phyloP scores from a whole-genome alignment of 1,140 invertebrate genomes.

The Diuraphis noxia region DNA sequence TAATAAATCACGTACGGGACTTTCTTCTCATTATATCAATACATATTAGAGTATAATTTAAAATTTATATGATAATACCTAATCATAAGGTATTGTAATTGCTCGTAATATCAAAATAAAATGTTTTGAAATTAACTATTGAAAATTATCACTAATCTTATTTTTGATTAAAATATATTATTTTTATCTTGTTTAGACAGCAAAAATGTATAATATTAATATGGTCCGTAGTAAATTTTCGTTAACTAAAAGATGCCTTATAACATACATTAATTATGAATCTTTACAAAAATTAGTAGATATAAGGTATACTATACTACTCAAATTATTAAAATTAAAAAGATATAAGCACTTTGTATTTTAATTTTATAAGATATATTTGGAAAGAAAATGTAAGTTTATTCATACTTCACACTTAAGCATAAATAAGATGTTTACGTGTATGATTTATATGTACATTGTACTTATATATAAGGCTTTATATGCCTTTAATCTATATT shows the following conservation, averaged over 20 bases:
- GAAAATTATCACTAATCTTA: not conserved
- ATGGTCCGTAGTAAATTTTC: no score
- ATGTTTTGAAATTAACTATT: not conserved
- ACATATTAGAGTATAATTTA: not conserved
- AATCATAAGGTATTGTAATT: not conserved
- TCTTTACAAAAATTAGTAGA: not conserved
- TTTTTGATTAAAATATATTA: not conserved
- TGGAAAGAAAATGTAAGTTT: no score
- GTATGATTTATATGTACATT: no score
- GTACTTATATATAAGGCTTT: no score
- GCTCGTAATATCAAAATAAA: not conserved
- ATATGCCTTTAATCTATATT: no score
- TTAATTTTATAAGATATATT: no score
- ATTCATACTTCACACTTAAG: no score
- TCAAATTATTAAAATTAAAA: not conserved
- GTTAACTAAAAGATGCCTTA: no score
- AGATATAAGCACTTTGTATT: not conserved
- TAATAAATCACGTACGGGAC: not conserved
- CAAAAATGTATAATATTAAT: no score
- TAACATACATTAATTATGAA: not conserved
- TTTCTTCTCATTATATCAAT: not conserved
- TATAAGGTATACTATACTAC: no score
- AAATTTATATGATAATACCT: not conserved
- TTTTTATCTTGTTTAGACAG: not conserved
- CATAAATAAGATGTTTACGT: no score